Evolutionary conservation across 2,797 vertebrate genomes (phyloP).

Genomic region (Hydrolagus colliei): DNA sequence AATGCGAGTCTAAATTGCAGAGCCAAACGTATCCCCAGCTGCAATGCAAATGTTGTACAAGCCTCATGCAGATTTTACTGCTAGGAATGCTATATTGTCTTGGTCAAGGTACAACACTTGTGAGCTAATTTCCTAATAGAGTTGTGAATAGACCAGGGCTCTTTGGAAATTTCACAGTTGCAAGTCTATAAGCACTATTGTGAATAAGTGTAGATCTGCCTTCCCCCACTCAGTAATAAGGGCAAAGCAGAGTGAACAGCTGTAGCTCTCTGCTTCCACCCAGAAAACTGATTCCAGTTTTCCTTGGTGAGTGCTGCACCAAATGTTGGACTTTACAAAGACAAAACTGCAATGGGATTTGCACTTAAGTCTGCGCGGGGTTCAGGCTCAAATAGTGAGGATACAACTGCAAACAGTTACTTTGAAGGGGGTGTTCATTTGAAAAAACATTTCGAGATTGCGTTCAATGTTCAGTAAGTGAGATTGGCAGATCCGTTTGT

Average conservation of each 20-base stretch:
- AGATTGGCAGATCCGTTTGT: background rate
- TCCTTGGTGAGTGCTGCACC: background rate
- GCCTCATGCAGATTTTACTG: background rate
- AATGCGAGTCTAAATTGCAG: background rate
- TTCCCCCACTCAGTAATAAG: too few species aligned
- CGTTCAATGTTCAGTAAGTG: background rate
- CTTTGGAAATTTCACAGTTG: too few species aligned
- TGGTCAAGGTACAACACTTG: background rate
- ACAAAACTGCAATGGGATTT: background rate
- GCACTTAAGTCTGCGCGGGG: background rate
- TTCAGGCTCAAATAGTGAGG: conserved; percentile 12
- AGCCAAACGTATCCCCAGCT: background rate
- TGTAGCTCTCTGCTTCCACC: too few species aligned
- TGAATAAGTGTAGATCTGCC: too few species aligned
- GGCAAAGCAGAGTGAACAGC: too few species aligned
- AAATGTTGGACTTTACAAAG: background rate
- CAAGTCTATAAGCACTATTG: too few species aligned
- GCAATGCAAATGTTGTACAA: background rate
- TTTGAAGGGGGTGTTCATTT: conserved; percentile 8
- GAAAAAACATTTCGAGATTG: background rate
- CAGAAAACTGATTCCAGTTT: too few species aligned
- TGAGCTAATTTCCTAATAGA: too few species aligned
- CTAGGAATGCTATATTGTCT: background rate
- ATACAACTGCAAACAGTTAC: background rate
- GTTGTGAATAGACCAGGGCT: too few species aligned